Conservation (phyloP, 2,888 invertebrate genomes). For the Drosophila siamana region DNA sequence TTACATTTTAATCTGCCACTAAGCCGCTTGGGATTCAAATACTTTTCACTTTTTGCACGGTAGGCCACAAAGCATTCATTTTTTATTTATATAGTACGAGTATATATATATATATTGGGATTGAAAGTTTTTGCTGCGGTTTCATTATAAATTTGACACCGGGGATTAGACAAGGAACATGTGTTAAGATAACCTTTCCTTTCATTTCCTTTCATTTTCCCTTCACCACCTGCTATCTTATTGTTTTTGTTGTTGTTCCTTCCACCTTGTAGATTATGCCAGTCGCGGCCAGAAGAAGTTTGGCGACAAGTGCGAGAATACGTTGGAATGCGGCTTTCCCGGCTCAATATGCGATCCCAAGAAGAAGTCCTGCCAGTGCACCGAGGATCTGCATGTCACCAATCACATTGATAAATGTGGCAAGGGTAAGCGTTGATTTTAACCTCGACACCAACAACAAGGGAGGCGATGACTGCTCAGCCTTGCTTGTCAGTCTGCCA, state of each 20-base stretch:
- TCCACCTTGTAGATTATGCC: conserved; percentile 85
- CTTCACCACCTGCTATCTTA: too few relatives aligned
- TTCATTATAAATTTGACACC: conserved; percentile 71
- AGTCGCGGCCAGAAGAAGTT: conserved; percentile 89
- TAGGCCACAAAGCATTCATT: conserved; percentile 23
- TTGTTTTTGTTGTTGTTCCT: background rate
- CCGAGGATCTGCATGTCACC: conserved; percentile 90
- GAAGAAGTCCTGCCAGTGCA: conserved; percentile 90
- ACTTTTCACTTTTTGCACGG: conserved; percentile 54
- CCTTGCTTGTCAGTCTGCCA: conserved; percentile 69
- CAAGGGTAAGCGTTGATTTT: conserved; percentile 87
- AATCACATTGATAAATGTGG: conserved; percentile 95
- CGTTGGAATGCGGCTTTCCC: conserved; percentile 91
- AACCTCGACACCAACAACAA: background rate
- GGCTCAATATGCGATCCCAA: conserved; percentile 90
- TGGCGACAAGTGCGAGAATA: conserved; percentile 91
- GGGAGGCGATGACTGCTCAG: background rate
- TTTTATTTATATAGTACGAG: conserved; percentile 21
- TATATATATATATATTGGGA: conserved; percentile 45
- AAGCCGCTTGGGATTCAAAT: conserved; percentile 72
- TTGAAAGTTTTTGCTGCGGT: conserved; percentile 65
- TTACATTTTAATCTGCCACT: conserved; percentile 77
- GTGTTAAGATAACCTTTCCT: conserved; percentile 33
- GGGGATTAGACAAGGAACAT: conserved; percentile 64
- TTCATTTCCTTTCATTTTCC: background rate